These are phyloP conservation scores for Drosophila pseudoobscura DNA, from an alignment of 1,140 invertebrate species.

Conservation along the genomic window DNA sequence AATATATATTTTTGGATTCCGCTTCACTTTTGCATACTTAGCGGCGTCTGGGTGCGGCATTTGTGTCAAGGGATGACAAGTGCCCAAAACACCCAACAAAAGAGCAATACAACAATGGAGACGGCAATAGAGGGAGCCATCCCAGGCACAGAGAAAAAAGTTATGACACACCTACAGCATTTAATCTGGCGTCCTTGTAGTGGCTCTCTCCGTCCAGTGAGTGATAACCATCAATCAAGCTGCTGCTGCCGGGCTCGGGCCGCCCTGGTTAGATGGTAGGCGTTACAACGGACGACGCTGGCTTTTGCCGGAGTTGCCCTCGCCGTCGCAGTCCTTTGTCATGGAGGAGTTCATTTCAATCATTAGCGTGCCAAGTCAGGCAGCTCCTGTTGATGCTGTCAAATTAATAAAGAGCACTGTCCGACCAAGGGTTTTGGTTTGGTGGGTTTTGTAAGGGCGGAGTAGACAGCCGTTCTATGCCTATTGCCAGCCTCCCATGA, in stretches of 20 bases:
- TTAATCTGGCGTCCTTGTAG: slow-evolving; percentile 71
- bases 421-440: slow-evolving; percentile 23
- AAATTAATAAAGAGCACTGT: slow-evolving; percentile 80
- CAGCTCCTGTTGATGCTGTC: slow-evolving; percentile 78
- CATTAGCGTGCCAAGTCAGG: slow-evolving; percentile 68
- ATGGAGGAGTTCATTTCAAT: slow-evolving; percentile 75
- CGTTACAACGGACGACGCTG: slow-evolving; percentile 52
- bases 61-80: slow-evolving; percentile 54
- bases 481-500: slow-evolving; percentile 9
- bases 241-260: slow-evolving; percentile 17
- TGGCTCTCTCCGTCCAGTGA: slow-evolving; percentile 54
- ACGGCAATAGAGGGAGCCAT: not conserved
- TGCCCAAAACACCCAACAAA: slow-evolving; percentile 57
- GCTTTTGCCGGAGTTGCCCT: slow-evolving; percentile 56
- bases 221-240: slow-evolving; percentile 82
- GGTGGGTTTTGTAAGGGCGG: slow-evolving; percentile 10
- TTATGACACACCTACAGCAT: slow-evolving; percentile 81
- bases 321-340: slow-evolving; percentile 3
- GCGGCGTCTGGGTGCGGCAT: slow-evolving; percentile 26
- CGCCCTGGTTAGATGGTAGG: slow-evolving; percentile 52
- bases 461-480: slow-evolving; percentile 21
- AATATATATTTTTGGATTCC: slow-evolving; percentile 40
- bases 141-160: slow-evolving; percentile 44
- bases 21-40: slow-evolving; percentile 42
- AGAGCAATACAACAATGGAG: slow-evolving; percentile 62